Evolutionary conservation across 2,797 vertebrate species (phyloP), one percentile per base, ranked within the genome.

Genomic region (Ptychadena robeensis): DNA sequence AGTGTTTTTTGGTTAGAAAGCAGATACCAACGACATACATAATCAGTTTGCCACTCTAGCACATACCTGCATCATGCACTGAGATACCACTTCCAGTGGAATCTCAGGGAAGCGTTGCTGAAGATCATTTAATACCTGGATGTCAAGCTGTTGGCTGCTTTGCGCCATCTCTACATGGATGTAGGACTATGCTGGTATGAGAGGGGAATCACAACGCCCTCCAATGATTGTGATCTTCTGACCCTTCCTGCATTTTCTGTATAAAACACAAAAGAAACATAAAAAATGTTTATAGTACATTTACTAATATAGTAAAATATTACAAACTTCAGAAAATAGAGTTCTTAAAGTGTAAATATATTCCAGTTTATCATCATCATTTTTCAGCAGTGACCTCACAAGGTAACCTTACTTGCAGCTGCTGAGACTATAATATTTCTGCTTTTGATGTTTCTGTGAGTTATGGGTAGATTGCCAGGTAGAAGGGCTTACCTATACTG

Each of bases 61-160:
- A 72, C 72, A 70, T 95, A 99, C 98, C 97, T 99, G 96, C 90
- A 97, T 93, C 95, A 99, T 98, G 92, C 92, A 99, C 87, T 97
- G 97, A 90, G 97, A 99, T n/a, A 99, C 96, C 79, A 99, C 96
- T 28, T 94, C 94, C 89, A 98, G 97, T 75, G 98, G 97, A 92
- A 99, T 99, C 94, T 99, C 97, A 67, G 97, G 98, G 89, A 99
- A 99, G 87, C 96, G 96, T 88, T 97, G 96, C 88, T 96, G 97
- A 87, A 99, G 97, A 91, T 99, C 97, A 91, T 97, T 96, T 93
- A 99, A 95, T 92, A 98, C 93, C 93, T 98, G 95, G 90, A 95
- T 93, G 64, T 99, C 97, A 69, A 97, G 93, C 87, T 97, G 96
- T 78, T 95, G 94, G 89, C 94, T 95, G 90, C 95, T 94, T 90